Base-by-base conservation (phyloP, 2,888 invertebrate species). In the Epirrhoe alternata region DNA sequence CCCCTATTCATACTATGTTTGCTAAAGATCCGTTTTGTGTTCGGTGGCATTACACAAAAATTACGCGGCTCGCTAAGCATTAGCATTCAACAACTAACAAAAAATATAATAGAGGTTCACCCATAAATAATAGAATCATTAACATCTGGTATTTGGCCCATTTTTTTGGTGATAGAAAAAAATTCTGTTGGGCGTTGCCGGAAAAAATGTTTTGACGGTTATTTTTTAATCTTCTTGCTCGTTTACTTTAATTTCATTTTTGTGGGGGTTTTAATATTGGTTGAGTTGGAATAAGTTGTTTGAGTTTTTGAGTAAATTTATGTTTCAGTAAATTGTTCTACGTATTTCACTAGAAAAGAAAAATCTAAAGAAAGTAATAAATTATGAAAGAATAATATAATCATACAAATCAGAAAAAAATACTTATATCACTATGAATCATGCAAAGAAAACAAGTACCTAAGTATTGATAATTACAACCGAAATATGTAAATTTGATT, bases 51-150 rank as follows among this genome's bases (percentile, higher is more conserved):
- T 35, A 68, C 68, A 68, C 53, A n/a, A 64, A 71, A 72, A 72
- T 77, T 74, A 77, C 70, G 68, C 70, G 74, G 65, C 63, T 71
- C 71, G 74, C 64, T 73, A 74, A 75, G 63, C 75, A 69, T 76
- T 70, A 66, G 68, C 64, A 68, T 67, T 62, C 64, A 51, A 58
- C 54, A 64, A 66, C 71, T 73, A 69, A 73, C 70, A 76, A 73
- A 73, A 73, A 74, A 81, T 77, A 82, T 86, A 86, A 86, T 85
- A 85, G 86, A 82, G 76, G 75, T 84, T 79, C 81, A 78, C 77
- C 81, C 90, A 92, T 92, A 92, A 92, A 92, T 92, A 92, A 92
- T 91, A 90, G 89, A 90, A 92, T 92, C 91, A 92, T 92, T 92
- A 92, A 87, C 92, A 92, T 91, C 92, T 92, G 92, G 89, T 88